Evolutionary conservation across 2,113 vertebrate species (phyloP), one percentile per base, ranked within the genome.

Genomic region (Gasterosteus aculeatus): DNA sequence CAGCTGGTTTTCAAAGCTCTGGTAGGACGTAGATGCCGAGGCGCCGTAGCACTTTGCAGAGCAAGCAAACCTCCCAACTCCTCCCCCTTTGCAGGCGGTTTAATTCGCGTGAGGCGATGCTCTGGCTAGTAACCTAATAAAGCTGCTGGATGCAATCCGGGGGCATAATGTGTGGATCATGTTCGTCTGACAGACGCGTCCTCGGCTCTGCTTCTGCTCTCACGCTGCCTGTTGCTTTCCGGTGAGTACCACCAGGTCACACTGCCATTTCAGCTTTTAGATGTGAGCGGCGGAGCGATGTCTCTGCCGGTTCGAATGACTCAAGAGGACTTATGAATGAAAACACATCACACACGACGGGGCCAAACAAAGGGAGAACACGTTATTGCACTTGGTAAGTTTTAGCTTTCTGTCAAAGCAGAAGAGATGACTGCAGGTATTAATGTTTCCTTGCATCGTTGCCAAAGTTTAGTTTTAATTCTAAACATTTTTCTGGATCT

Each of bases 51-150:
- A 64, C 66, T 72, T 9, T 84, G 72, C 77, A 76, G 33, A 46
- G 73, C 31, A 60, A 69, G 70, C 79, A 72, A 19, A 72, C 49
- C 62, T 71, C 63, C 10, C 7, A 75, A 63, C 87, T 84, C 89
- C 90, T 82, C 89, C 92, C 81, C 72, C 76, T 49, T 62, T 73
- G 69, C 54, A 59, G 65, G 56, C 82, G 38, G 71, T 75, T 81
- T 80, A 84, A 90, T 77, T 90, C 87, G 78, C 69, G 19, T 67
- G 85, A 88, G 86, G 80, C 85, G 88, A 91, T 88, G 85, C 80
- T 86, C 5, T 26, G 38, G 72, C 78, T 85, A 84, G 69, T 81
- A 85, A 80, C 88, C 73, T 80, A 90, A 89, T 93, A 92, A 92
- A 91, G 85, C 86, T 82, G 72, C 80, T 81, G 84, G 81, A 87